Conservation (phyloP, 2,888 invertebrate species). For the Gnatocerus cornutus region DNA sequence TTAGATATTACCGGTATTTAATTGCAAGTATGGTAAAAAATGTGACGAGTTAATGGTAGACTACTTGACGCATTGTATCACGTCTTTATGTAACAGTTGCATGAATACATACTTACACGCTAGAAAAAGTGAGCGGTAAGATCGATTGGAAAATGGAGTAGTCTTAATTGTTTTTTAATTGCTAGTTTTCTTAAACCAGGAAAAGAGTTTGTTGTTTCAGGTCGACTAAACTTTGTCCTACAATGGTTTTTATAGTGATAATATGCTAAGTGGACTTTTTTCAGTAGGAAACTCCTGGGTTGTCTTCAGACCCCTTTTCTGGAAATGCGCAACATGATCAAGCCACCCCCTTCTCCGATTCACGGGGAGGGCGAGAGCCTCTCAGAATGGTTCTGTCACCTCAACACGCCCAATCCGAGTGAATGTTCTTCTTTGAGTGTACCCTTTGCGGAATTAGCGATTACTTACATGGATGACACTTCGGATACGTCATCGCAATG, state of each 20-base stretch:
- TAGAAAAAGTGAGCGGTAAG: conserved; percentile 1
- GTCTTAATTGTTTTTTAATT: too few relatives aligned
- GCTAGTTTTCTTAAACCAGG: too few relatives aligned
- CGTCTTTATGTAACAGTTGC: conserved; percentile 4
- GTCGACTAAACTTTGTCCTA: too few relatives aligned
- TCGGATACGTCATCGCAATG: conserved; percentile 66
- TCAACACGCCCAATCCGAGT: conserved; percentile 61
- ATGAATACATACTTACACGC: not conserved
- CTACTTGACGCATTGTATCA: not conserved
- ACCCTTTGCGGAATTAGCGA: conserved; percentile 69
- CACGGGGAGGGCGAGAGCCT: conserved; percentile 67
- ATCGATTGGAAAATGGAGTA: not conserved
- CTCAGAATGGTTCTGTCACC: conserved; percentile 69
- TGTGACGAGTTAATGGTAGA: not conserved
- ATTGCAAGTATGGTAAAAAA: conserved; percentile 7
- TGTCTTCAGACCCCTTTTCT: conserved; percentile 76
- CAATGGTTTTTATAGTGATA: too few relatives aligned
- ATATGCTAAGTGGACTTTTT: not conserved
- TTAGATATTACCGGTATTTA: conserved; percentile 23
- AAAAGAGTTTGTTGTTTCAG: not conserved
- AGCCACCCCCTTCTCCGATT: conserved; percentile 70
- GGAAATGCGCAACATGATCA: conserved; percentile 75
- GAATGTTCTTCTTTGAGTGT: conserved; percentile 70
- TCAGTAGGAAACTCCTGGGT: conserved; percentile 74
- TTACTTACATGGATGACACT: conserved; percentile 69